Evolutionary conservation across 2,113 vertebrate genomes (phyloP).

Genomic region (Forbesichthys papilliferus): DNA sequence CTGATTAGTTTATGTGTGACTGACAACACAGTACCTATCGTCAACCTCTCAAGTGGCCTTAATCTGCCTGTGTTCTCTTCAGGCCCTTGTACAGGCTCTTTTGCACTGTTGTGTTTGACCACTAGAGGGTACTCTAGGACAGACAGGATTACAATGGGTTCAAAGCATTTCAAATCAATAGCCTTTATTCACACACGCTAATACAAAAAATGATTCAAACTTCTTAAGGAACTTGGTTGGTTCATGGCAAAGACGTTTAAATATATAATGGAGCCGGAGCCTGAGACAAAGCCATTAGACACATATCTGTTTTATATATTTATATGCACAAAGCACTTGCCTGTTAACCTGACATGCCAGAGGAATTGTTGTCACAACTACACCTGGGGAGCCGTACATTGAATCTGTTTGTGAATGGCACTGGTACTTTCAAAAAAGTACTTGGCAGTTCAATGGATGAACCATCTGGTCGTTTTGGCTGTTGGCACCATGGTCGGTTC

Average conservation of each 20-base stretch:
- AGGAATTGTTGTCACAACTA: too few relatives aligned
- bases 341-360: neutral
- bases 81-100: too few relatives aligned
- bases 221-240: neutral
- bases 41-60: too few relatives aligned
- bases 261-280: too few relatives aligned
- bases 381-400: too few relatives aligned
- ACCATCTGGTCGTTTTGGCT: too few relatives aligned
- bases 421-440: too few relatives aligned
- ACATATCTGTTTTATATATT: neutral
- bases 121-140: slow-evolving; percentile 42
- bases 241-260: neutral
- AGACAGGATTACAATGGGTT: neutral
- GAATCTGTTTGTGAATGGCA: too few relatives aligned
- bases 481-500: too few relatives aligned
- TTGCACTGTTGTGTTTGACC: slow-evolving; percentile 28
- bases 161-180: neutral
- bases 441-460: too few relatives aligned
- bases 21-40: neutral
- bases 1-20: neutral
- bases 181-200: neutral
- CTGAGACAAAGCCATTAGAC: too few relatives aligned
- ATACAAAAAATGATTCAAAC: neutral
- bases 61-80: too few relatives aligned
- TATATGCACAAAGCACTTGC: neutral